phyloP scores from a whole-genome alignment of 2,888 invertebrate genomes.

The Anagyrus pseudococci region DNA sequence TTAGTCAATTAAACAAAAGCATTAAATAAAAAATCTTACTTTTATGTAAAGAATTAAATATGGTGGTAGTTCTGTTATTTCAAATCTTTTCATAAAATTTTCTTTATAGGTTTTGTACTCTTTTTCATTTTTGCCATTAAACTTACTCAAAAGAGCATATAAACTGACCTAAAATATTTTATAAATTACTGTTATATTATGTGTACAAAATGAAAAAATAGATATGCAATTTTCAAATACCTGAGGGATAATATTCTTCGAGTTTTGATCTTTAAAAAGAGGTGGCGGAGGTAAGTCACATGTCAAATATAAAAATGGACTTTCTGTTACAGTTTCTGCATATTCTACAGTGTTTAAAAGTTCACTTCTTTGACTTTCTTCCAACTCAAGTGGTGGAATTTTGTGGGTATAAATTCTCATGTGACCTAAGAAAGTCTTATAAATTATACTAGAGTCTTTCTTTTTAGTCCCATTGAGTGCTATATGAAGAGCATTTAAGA shows the following conservation, averaged over 20 bases:
- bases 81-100: conserved; percentile 95
- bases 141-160: conserved; percentile 91
- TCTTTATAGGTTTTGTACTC: conserved; percentile 99
- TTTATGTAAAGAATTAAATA: conserved; percentile 96
- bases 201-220: conserved; percentile 4
- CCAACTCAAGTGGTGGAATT: conserved; percentile 90
- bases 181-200: conserved; percentile 3
- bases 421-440: conserved; percentile 91
- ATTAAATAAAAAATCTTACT: conserved; percentile 51
- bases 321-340: conserved; percentile 84
- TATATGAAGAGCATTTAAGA: conserved; percentile 93
- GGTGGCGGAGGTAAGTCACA: conserved; percentile 98
- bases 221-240: conserved; percentile 61
- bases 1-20: neutral
- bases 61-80: conserved; percentile 90
- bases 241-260: conserved; percentile 99
- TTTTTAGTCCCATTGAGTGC: conserved; percentile 93
- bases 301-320: conserved; percentile 94
- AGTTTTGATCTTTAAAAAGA: conserved; percentile 94
- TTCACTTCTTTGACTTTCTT: conserved; percentile 84
- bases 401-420: conserved; percentile 92
- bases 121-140: conserved; percentile 93
- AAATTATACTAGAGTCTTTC: conserved; percentile 88
- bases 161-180: conserved; percentile 80
- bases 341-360: conserved; percentile 85